Evolutionary conservation across 2,113 vertebrate genomes (phyloP).

Genomic region (Melanerpes aurifrons): DNA sequence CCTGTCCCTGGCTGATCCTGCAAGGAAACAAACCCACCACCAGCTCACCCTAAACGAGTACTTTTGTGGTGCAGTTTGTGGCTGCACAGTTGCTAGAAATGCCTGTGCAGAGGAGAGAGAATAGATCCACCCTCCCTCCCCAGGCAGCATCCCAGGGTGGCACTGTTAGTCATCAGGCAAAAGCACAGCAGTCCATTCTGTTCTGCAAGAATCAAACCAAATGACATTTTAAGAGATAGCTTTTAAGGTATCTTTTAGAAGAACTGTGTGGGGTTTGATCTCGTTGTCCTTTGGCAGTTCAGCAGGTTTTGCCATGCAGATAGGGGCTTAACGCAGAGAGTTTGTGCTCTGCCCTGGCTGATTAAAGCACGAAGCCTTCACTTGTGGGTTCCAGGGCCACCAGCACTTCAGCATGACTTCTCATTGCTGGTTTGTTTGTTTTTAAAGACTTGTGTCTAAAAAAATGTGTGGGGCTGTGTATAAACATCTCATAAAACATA

Average conservation of each 20-base stretch:
- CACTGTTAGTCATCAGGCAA: not conserved
- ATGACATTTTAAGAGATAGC: not conserved
- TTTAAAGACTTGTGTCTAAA: not conserved
- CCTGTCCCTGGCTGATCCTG: not conserved
- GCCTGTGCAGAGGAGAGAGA: not conserved
- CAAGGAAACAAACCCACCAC: not conserved
- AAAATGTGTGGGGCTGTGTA: not conserved
- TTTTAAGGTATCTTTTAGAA: not conserved
- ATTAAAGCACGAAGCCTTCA: not conserved
- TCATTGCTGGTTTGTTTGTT: not conserved
- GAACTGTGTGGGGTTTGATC: not conserved
- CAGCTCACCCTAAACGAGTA: not conserved
- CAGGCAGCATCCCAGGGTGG: accelerated
- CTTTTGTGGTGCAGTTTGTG: not conserved
- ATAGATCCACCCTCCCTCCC: not conserved
- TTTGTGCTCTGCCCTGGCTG: not conserved
- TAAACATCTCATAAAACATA: not conserved
- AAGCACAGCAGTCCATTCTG: accelerated
- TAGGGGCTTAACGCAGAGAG: not conserved
- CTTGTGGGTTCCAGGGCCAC: not conserved
- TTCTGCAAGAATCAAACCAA: not conserved
- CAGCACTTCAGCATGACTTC: not conserved
- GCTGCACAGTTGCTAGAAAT: not conserved
- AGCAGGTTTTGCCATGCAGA: not conserved
- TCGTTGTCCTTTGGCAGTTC: not conserved